Evolutionary conservation across 2,797 vertebrate species (phyloP), one percentile per base, ranked within the genome.

Genomic region (Myotis vivesi): DNA sequence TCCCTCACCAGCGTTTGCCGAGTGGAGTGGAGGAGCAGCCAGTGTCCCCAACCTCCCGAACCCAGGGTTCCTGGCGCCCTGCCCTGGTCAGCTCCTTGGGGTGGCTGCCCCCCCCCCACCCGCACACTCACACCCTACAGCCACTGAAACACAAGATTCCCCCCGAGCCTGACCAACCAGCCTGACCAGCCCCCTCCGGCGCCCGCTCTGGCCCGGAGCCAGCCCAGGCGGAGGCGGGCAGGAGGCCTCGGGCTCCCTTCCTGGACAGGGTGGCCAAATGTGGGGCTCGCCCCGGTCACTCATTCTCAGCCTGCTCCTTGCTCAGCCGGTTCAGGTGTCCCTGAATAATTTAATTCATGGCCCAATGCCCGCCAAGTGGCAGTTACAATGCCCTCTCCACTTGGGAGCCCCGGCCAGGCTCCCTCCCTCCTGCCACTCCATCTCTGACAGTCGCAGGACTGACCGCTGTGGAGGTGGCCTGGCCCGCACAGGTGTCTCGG

Each of bases 401-500:
- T 23, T 12, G 46, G 51, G 57, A 71, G 33, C 23, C 46, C 49
- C 1, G 5, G 1, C 82, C 2, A 4, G 51, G 49, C 17, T 12
- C 25, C 25, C 28, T 76, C 55, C 51, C 8, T 3, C 36, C 75
- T 49, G 17, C 46, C 33, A 46, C 23, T 8, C 41, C 3, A 7
- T 76, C 20, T 30, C 66, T 46, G 49, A 2, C 23, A 19, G 36
- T 38, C 10, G 57, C 30, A 51, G 81, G 38, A 2, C 13, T 9
- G 41, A 3, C 13, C 4, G 64, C 46, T 89, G 95, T 97, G 80
- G 93, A 96, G 96, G 97, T 5, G 96, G 16, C 53, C 94, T 95
- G 94, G 91, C 89, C 96, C 96, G 92, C 94, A 94, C 96, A 94
- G 97, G 94, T 94, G 91, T 96, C 96, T 96, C 94, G 28, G 53